Base-by-base conservation (phyloP, 2,888 invertebrate genomes). In the Brenthis hecate region DNA sequence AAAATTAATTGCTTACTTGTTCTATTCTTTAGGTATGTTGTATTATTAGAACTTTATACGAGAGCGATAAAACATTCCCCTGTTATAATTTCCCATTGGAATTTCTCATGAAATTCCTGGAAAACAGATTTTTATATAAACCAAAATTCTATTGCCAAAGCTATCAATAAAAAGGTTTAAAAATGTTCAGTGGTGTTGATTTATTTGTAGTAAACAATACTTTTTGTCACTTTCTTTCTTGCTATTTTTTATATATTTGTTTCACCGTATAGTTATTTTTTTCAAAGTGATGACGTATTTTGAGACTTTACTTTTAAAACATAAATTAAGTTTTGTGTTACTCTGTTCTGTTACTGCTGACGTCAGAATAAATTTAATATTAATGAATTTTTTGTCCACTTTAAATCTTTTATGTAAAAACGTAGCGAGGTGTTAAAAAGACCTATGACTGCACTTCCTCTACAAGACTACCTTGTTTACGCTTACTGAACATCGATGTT, bases 401-500 rank as follows among this genome's bases (percentile, higher is more conserved):
- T 60, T 32, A 32, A 28, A 2, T n/a, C 16, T 60, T 48, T 60
- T 32, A n/a, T 60, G 50, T 32, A 16, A 16, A 50, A 60, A 50
- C 6, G 50, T 60, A n/a, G n/a, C 28, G 50, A 60, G 50, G 60
- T 60, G 60, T 60, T 28, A 60, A 60, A 60, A 32, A 60, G 60
- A 60, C 60, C 60, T 50, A 60, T 60, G 60, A 60, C 60, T 28
- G 50, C n/a, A 60, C 50, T 60, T 60, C 60, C 60, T 32, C 32
- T 48, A 50, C 23, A 48, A 48, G 32, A 50, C 50, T 50, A 50
- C 60, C 60, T 60, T 60, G 60, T 60, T 60, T 60, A 60, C 50
- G 60, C 60, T 60, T 28, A 28, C 60, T 28, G 60, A 60, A 54
- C 55, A 55, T 76, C 70, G 70, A 66, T 70, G 72, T 71, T 67